These are phyloP conservation scores for Macrostomum lignano DNA, from an alignment of 1,140 invertebrate species.

Conservation along the genomic window DNA sequence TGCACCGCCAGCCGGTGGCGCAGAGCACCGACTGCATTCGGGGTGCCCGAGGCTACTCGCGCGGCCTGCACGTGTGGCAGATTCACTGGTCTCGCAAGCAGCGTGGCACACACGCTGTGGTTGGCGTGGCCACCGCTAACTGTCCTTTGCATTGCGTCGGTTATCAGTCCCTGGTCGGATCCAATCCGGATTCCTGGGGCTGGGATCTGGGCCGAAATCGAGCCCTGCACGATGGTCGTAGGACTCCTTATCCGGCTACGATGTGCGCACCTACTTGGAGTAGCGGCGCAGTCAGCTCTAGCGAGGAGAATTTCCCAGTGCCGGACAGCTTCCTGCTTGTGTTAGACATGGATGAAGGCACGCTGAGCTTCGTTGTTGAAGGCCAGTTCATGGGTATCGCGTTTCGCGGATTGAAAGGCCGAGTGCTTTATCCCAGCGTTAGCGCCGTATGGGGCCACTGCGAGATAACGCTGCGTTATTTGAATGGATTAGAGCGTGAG, in stretches of 20 bases:
- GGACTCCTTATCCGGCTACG: too few species aligned
- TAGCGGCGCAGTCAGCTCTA: too few species aligned
- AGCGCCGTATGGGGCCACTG: slow-evolving; percentile 98
- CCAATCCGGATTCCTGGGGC: slow-evolving; percentile 79
- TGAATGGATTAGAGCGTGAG: slow-evolving; percentile 81
- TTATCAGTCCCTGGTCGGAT: slow-evolving; percentile 39
- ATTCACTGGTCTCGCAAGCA: slow-evolving; percentile 79
- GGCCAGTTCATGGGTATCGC: slow-evolving; percentile 87
- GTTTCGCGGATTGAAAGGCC: slow-evolving; percentile 75
- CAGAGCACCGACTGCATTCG: slow-evolving; percentile 96
- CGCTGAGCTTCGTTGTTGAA: slow-evolving; percentile 82
- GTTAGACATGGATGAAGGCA: slow-evolving; percentile 96
- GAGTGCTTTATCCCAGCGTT: slow-evolving; percentile 85
- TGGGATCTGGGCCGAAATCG: slow-evolving; percentile 92
- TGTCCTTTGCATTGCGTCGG: slow-evolving; percentile 32
- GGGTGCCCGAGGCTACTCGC: slow-evolving; percentile 68
- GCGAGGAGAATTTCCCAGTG: too few species aligned
- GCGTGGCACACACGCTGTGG: slow-evolving; percentile 83
- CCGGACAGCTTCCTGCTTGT: slow-evolving; percentile 87
- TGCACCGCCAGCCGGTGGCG: slow-evolving; percentile 90
- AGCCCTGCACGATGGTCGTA: slow-evolving; percentile 68
- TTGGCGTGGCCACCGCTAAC: slow-evolving; percentile 61
- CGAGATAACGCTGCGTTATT: slow-evolving; percentile 94
- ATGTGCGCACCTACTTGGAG: too few species aligned
- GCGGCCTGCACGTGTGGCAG: slow-evolving; percentile 90